These are phyloP conservation scores for Spatulosminthurus flaviceps DNA, from an alignment of 2,888 invertebrate genomes.

Conservation along the genomic window DNA sequence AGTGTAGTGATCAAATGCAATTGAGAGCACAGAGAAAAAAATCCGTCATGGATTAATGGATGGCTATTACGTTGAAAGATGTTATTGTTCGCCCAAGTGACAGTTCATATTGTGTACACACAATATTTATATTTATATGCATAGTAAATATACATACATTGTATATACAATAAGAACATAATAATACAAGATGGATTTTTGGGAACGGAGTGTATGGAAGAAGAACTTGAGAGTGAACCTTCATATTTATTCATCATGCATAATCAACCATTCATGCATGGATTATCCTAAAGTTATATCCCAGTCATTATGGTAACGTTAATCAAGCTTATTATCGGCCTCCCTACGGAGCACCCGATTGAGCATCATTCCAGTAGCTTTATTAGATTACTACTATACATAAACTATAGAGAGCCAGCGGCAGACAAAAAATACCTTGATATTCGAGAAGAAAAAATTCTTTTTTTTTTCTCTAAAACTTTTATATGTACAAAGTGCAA, in stretches of 20 bases:
- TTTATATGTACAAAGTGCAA: no score
- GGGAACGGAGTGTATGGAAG: constrained; percentile 11
- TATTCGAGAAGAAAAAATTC: no score
- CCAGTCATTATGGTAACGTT: constrained; percentile 12
- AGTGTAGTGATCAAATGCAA: constrained; percentile 27
- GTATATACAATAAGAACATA: no score
- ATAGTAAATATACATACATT: no score
- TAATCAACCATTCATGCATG: constrained; percentile 32
- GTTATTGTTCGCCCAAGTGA: constrained; percentile 35
- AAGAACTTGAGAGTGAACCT: constrained; percentile 2
- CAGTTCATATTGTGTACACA: constrained; percentile 30
- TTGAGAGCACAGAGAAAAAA: constrained; percentile 27
- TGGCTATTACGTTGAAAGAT: constrained; percentile 28
- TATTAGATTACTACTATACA: background rate
- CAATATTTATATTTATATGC: no score
- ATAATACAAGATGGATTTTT: no score
- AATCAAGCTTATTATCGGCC: constrained; percentile 30
- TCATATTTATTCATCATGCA: constrained; percentile 27
- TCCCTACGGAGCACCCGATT: constrained; percentile 21
- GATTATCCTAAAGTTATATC: constrained; percentile 26
- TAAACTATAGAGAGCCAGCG: no score
- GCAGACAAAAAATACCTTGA: no score
- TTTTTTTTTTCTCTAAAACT: no score
- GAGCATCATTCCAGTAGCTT: constrained; percentile 10
- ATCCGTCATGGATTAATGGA: constrained; percentile 38